A percentile compares a stretch with the other conserved stretches of the same genome.
phyloP scores from a whole-genome alignment of 2,888 invertebrate genomes.

The Drosophila setosimentum region DNA sequence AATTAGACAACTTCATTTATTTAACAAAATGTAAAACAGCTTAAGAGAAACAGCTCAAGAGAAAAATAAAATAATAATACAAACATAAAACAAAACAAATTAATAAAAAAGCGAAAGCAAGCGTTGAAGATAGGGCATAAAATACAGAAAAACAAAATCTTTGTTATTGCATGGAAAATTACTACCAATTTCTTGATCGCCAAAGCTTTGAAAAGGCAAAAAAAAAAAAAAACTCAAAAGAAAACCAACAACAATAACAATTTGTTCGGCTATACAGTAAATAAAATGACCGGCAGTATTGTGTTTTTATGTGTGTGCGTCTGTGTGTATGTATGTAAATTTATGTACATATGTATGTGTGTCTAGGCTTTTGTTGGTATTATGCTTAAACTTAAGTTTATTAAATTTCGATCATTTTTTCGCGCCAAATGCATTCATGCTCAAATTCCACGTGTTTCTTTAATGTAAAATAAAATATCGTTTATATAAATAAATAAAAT shows the following conservation, averaged over 20 bases:
- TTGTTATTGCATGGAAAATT: slow-evolving; percentile 78
- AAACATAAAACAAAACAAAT: slow-evolving; percentile 33
- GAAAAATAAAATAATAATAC: slow-evolving; percentile 2
- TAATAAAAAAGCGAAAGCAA: slow-evolving; percentile 27
- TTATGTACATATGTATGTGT: slow-evolving; percentile 6
- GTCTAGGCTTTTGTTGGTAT: slow-evolving; percentile 17
- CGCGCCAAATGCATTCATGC: slow-evolving; percentile 54
- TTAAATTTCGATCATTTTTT: slow-evolving; percentile 17
- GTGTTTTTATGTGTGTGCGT: slow-evolving; percentile 14
- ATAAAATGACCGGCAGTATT: slow-evolving; percentile 55
- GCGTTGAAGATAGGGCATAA: slow-evolving; percentile 34
- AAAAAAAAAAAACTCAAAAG: slow-evolving; percentile 42
- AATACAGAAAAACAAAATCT: slow-evolving; percentile 49
- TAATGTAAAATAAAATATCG: neutral
- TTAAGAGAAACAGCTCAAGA: slow-evolving; percentile 13
- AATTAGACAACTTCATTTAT: slow-evolving; percentile 21
- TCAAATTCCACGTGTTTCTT: slow-evolving; percentile 15
- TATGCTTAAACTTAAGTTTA: slow-evolving; percentile 42
- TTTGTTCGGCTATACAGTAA: slow-evolving; percentile 60
- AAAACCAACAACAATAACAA: slow-evolving; percentile 50
- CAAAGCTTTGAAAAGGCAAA: slow-evolving; percentile 33
- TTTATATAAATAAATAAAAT: too few relatives aligned
- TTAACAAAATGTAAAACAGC: slow-evolving; percentile 12
- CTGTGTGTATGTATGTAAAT: slow-evolving; percentile 2
- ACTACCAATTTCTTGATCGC: slow-evolving; percentile 67